phyloP scores from a whole-genome alignment of 2,113 vertebrate genomes.

The Vulpes lagopus region DNA sequence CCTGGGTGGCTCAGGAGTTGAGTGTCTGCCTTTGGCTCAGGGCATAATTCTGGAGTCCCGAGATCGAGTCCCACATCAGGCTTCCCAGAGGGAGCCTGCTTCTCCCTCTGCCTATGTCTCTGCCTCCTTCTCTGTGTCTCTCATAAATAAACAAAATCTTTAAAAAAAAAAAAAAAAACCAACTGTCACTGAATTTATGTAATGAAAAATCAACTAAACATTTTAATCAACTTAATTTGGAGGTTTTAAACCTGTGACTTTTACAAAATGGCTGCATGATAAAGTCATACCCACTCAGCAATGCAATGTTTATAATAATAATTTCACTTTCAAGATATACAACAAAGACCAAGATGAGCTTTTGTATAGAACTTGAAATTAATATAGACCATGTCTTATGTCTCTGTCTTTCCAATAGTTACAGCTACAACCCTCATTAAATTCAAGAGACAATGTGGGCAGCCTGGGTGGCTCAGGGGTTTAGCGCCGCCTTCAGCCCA shows the following conservation, averaged over 20 bases:
- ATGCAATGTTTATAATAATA: background rate
- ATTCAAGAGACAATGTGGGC: background rate
- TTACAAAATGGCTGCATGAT: background rate
- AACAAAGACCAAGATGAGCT: conserved; percentile 27
- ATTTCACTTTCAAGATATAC: background rate
- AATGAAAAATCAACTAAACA: conserved; percentile 48
- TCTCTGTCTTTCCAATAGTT: conserved; percentile 13
- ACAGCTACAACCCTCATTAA: conserved; percentile 46
- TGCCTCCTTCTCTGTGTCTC: no score
- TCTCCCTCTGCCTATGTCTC: no score
- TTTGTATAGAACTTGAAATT: conserved; percentile 18
- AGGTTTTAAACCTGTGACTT: background rate
- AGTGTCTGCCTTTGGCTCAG: no score
- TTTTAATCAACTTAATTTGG: conserved; percentile 21
- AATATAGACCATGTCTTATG: background rate
- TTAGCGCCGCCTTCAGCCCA: no score
- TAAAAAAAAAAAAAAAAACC: background rate
- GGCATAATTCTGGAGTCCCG: no score
- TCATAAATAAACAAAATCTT: no score
- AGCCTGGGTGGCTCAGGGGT: no score
- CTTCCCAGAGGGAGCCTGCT: no score
- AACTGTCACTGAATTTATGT: conserved; percentile 44
- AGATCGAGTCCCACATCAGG: no score
- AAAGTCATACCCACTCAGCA: background rate
- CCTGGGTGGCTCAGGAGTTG: no score